Base-by-base conservation (phyloP, 1,140 invertebrate species). In the Leptinotarsa defecta region DNA sequence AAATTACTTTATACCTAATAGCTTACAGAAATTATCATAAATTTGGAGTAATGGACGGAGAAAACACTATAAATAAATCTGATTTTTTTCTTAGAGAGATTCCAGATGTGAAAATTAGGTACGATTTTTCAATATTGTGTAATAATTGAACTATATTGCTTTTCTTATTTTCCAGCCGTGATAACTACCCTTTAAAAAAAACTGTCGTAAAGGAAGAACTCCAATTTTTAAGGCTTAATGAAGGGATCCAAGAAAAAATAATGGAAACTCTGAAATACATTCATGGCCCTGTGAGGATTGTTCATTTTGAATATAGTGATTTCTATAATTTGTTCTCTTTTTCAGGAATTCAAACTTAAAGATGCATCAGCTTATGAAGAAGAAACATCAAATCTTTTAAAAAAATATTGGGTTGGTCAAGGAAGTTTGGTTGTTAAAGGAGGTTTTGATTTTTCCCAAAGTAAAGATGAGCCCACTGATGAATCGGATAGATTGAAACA, bases 341-440 rank as follows among this genome's bases (percentile, higher is more conserved):
- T 80, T 67, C 79, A 89, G 89, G 84, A 86, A 76, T 89, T 89
- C 73, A 85, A 82, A 75, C 79, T 89, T 22, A 84, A 81, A 71
- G 85, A 86, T 81, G 78, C 80, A 13, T 87, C 86, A 22, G 81
- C 84, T 57, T 90, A 89, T 79, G 82, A 90, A 86, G 91, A 93
- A 82, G 91, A 91, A 85, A 90, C 89, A 27, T 85, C 88, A 43
- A 90, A 91, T 73, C 85, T 94, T 6, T 87, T 88, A 52, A 91
- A 91, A 76, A 89, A 91, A 64, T 94, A 91, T 85, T 94, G 92
- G 92, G 88, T 93, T 84, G 91, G 93, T 80, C 87, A 90, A 78
- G 91, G 92, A 20, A 91, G 90, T 78, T 85, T 94, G 17, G 87
- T 93, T 15, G 90, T 94, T 4, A 91, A 91, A 86, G 91, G 92